Evolutionary conservation across 2,797 vertebrate species (phyloP).

Genomic region (Trachurus trachurus): DNA sequence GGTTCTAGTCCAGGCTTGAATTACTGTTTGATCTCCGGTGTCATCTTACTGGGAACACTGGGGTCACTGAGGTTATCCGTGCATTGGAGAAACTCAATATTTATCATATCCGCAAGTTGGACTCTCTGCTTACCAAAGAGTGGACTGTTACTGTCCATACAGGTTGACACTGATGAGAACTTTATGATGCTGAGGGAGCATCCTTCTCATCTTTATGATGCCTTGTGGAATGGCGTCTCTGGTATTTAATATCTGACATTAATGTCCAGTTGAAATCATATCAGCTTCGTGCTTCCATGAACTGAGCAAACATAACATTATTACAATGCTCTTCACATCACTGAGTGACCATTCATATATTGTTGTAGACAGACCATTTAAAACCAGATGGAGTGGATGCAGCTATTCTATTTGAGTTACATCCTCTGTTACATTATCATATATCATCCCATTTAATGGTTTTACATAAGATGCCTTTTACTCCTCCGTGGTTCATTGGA

Average conservation of each 20-base stretch:
- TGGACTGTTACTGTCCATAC: conserved; percentile 3
- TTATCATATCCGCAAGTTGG: conserved; percentile 3
- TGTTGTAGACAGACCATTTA: conserved; percentile 7
- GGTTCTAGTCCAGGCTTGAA: background rate
- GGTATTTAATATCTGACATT: conserved; percentile 26
- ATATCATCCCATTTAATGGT: conserved; percentile 14
- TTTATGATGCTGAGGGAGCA: conserved; percentile 26
- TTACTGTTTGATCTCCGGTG: background rate
- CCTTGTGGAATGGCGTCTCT: conserved; percentile 7
- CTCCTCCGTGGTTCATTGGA: background rate
- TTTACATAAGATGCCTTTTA: background rate
- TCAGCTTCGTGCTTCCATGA: conserved; percentile 15
- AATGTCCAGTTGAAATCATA: conserved; percentile 35
- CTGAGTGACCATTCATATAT: conserved; percentile 14
- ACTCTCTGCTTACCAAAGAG: background rate
- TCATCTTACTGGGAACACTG: background rate
- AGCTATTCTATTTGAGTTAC: conserved; percentile 26
- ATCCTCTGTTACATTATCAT: conserved; percentile 19
- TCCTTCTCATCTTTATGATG: conserved; percentile 15
- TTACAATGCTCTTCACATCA: conserved; percentile 36
- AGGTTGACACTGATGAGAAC: conserved; percentile 33
- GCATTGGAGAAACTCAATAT: conserved; percentile 24
- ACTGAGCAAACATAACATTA: conserved; percentile 28
- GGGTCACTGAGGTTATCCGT: conserved; percentile 7
- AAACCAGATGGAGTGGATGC: background rate